Evolutionary conservation across 2,113 vertebrate genomes (phyloP).

Genomic region (Guaruba guarouba): DNA sequence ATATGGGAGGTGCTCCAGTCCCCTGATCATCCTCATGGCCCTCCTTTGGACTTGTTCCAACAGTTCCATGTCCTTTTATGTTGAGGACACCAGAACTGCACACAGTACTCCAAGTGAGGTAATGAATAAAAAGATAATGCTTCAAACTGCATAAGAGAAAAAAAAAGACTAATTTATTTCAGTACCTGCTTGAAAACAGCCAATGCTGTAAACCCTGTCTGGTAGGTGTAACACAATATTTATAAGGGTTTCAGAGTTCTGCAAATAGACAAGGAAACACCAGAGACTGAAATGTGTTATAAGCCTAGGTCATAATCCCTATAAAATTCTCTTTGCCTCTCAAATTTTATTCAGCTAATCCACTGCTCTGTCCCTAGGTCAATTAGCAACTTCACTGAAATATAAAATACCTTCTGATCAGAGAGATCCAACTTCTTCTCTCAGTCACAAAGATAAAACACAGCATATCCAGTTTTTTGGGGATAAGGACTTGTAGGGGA

Average conservation of each 20-base stretch:
- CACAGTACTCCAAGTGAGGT: too few species aligned
- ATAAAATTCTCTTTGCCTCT: not conserved
- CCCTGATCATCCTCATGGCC: too few species aligned
- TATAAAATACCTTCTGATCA: not conserved
- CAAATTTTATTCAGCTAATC: not conserved
- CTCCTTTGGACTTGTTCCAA: too few species aligned
- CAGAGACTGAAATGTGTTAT: not conserved
- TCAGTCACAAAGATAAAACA: not conserved
- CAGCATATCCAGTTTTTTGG: rapidly evolving
- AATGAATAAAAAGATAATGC: not conserved
- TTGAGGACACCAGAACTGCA: too few species aligned
- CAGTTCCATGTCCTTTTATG: too few species aligned
- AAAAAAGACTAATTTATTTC: not conserved
- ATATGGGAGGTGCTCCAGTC: too few species aligned
- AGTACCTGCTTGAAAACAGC: not conserved
- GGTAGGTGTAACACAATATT: not conserved
- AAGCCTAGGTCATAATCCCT: not conserved
- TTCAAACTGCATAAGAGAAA: not conserved
- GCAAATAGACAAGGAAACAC: not conserved
- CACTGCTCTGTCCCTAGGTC: not conserved
- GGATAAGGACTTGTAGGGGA: not conserved
- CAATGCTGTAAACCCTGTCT: not conserved
- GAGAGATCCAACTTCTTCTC: not conserved
- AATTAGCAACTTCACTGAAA: not conserved
- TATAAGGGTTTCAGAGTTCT: not conserved